phyloP scores from a whole-genome alignment of 2,888 invertebrate species.

The Lasioglossum figueresi region DNA sequence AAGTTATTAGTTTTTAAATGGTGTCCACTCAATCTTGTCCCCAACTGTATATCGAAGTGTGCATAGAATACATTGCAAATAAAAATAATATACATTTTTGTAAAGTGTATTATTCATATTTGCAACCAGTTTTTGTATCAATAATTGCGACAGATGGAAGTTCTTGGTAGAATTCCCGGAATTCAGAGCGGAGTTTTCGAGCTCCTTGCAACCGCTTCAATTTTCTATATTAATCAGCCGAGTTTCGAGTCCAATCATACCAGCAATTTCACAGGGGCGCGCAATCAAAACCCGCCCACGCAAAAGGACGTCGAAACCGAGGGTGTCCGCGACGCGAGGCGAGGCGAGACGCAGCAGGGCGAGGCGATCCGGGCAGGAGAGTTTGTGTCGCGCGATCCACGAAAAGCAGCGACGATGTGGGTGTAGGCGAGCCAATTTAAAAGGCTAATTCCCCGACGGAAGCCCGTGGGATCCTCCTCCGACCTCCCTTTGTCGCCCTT shows the following conservation, averaged over 20 bases:
- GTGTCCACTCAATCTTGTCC: not conserved
- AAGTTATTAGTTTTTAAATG: not conserved
- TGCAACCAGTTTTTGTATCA: not conserved
- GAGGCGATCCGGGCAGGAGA: not conserved
- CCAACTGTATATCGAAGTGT: not conserved
- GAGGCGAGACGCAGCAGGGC: not conserved
- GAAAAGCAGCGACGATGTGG: slow-evolving; percentile 46
- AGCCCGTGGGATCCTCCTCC: slow-evolving; percentile 69
- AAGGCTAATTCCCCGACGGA: slow-evolving; percentile 82
- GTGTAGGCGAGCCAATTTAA: slow-evolving; percentile 82
- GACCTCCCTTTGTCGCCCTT: slow-evolving; percentile 60
- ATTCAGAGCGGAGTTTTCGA: not conserved
- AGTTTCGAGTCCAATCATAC: slow-evolving; percentile 10
- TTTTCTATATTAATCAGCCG: slow-evolving; percentile 18
- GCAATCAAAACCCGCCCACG: not conserved
- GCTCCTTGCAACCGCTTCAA: not conserved
- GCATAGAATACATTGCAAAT: not conserved
- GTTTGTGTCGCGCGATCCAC: slow-evolving; percentile 32
- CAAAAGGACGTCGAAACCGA: not conserved
- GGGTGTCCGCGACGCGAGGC: not conserved
- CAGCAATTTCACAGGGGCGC: slow-evolving; percentile 6
- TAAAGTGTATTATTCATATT: not conserved
- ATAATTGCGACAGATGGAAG: not conserved
- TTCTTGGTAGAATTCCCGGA: not conserved
- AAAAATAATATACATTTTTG: not conserved